Evolutionary conservation across 2,888 invertebrate species (phyloP).

Genomic region (Lamellibrachia columna): DNA sequence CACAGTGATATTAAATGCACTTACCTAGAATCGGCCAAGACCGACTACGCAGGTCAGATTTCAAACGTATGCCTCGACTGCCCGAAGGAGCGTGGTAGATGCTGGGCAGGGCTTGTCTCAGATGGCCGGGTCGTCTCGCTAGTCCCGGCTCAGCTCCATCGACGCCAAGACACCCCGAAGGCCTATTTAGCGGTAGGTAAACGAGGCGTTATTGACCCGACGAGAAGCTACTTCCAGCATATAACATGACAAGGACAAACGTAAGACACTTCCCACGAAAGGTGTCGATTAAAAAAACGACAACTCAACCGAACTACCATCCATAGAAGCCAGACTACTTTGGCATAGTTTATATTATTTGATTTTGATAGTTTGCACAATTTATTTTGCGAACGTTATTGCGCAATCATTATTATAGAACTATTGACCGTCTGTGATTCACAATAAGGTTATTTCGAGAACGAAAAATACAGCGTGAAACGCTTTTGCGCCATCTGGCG

Average conservation of each 20-base stretch:
- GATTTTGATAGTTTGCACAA: not conserved
- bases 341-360: not conserved
- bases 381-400: not conserved
- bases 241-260: not conserved
- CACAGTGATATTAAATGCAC: not conserved
- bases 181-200: not conserved
- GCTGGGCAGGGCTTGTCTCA: not conserved
- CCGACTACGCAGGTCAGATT: not conserved
- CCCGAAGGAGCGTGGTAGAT: not conserved
- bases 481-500: too few species aligned
- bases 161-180: not conserved
- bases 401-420: not conserved
- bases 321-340: not conserved
- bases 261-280: not conserved
- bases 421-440: too few species aligned
- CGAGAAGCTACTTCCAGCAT: not conserved
- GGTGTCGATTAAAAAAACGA: not conserved
- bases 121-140: not conserved
- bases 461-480: too few species aligned
- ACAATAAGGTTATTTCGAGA: too few species aligned
- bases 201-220: not conserved
- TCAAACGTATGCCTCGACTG: not conserved
- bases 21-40: not conserved
- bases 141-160: not conserved
- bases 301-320: not conserved